Evolutionary conservation across 2,888 invertebrate genomes (phyloP).

Genomic region (Oligia fasciuncula): DNA sequence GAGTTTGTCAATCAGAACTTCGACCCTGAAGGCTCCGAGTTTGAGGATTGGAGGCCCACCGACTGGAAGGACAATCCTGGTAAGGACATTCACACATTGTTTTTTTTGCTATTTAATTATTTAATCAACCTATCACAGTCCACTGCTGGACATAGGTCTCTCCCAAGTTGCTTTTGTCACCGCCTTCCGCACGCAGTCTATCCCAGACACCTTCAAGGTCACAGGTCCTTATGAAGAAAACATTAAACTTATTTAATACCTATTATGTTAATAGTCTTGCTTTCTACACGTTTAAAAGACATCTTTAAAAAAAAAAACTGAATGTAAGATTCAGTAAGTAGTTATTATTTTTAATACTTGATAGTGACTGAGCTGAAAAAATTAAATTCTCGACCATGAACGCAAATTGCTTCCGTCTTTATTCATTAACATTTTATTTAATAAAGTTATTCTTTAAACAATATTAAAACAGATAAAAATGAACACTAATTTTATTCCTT

Average conservation of each 20-base stretch:
- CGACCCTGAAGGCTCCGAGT: conserved; percentile 93
- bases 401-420: conserved; percentile 12
- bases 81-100: conserved; percentile 66
- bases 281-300: neutral
- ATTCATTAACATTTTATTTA: neutral
- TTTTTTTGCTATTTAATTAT: neutral
- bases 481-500: neutral
- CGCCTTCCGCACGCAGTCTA: neutral
- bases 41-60: conserved; percentile 92
- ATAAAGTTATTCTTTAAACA: neutral
- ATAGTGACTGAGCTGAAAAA: neutral
- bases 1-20: conserved; percentile 92
- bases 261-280: neutral
- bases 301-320: neutral
- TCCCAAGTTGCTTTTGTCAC: neutral
- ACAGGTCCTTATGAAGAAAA: neutral
- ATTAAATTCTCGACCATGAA: conserved; percentile 29
- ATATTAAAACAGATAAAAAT: neutral
- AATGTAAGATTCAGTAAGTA: too few species aligned
- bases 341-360: too few species aligned
- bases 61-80: conserved; percentile 94
- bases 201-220: neutral
- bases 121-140: neutral
- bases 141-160: too few species aligned
- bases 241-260: neutral